phyloP scores from a whole-genome alignment of 2,888 invertebrate genomes.

The Acronicta aceris region DNA sequence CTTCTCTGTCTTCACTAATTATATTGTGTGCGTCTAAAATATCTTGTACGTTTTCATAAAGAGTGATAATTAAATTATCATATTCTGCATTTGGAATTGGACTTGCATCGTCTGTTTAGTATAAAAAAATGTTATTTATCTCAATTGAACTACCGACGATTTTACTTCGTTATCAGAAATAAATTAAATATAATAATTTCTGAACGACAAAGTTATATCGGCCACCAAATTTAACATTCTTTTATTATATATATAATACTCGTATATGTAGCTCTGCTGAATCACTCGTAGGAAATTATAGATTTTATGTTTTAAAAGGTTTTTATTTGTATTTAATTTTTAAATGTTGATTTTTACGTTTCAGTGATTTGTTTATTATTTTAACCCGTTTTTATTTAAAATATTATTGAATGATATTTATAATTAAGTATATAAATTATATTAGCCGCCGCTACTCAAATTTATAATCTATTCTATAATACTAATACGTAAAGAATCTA shows the following conservation, averaged over 20 bases:
- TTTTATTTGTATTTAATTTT: too few species aligned
- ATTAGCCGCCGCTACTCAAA: background rate
- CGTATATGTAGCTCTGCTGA: too few species aligned
- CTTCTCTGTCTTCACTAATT: constrained; percentile 2
- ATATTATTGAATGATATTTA: too few species aligned
- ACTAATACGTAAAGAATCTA: background rate
- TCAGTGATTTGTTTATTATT: too few species aligned
- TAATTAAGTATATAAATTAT: too few species aligned
- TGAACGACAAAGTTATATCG: background rate
- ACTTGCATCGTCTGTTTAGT: constrained; percentile 1
- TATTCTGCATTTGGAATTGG: constrained; percentile 1
- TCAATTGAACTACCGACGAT: background rate
- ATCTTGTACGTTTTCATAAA: constrained; percentile 9
- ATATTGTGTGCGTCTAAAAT: constrained; percentile 12
- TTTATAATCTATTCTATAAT: background rate
- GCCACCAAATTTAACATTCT: background rate
- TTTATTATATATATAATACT: too few species aligned
- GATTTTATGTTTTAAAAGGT: too few species aligned
- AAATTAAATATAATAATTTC: background rate
- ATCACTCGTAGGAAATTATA: too few species aligned
- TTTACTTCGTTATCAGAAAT: constrained; percentile 9
- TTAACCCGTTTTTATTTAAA: too few species aligned
- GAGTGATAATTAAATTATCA: constrained; percentile 3
- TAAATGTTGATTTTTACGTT: too few species aligned
- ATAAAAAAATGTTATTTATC: constrained; percentile 12